Evolutionary conservation across 2,797 vertebrate species (phyloP), one percentile per base, ranked within the genome.

Genomic region (Eleutherodactylus coqui): DNA sequence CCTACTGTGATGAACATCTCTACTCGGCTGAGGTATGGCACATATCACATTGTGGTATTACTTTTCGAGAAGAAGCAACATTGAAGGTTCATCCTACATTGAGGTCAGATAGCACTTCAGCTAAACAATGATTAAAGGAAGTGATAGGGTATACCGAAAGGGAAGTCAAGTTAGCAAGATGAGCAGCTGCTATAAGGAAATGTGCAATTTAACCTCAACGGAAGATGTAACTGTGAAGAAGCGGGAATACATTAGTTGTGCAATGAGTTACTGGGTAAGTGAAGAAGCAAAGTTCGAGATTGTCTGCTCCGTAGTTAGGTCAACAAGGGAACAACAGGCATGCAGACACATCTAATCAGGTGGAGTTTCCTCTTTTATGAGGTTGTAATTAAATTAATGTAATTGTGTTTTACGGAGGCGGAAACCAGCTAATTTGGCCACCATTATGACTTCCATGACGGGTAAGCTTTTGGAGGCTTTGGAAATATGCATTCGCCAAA

Each of bases 91-190:
- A 73, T 73, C 41, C 14, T 73, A 14, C 4, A 3, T 41, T 4
- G 70, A 73, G 70, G 70, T 73, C 41, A 73, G 38, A 14, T 73
- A 73, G n/a, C 70, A 73, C 70, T 73, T 73, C 38, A 73, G 70
- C 70, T 2, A 9, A 72, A 27, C 70, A 43, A 73, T 27, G 70
- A 73, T 73, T 73, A 45, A 45, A 73, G 41, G 70, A 43, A 73
- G 41, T 32, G 70, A 73, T 73, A 73, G 45, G 45, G 53, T 34
- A 78, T 24, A 78, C 76, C n/a, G 41, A 55, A 53, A 60, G 14
- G 76, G 76, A 78, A 78, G 53, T 78, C 21, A 38, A 38, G 36
- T 78, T 38, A 78, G 16, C 76, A 78, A 51, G 41, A 55, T 2
- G 11, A 17, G 27, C 11, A 77, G 19, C 49, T 51, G 47, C 75